Evolutionary conservation across 1,140 invertebrate species (phyloP).

Genomic region (Conus ventricosus): DNA sequence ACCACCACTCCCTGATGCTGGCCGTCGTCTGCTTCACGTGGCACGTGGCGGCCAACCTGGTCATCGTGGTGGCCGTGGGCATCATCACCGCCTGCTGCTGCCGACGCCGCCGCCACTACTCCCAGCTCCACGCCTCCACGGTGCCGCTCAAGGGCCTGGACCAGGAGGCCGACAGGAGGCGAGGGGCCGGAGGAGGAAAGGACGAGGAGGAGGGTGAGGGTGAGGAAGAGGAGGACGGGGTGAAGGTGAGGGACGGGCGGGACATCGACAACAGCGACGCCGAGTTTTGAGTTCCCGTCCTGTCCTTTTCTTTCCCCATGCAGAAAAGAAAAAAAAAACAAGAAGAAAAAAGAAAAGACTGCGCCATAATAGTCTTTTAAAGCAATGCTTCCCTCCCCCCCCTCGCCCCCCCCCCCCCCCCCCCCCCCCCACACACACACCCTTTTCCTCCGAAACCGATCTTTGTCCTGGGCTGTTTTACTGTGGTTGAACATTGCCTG

Average conservation of each 20-base stretch:
- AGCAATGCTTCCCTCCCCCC: no score
- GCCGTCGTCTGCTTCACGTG: slow-evolving; percentile 70
- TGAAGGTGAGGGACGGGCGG: neutral
- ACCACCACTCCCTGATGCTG: slow-evolving; percentile 75
- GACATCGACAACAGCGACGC: neutral
- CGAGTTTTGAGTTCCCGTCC: neutral
- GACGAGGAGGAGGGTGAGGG: no score
- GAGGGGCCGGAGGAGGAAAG: no score
- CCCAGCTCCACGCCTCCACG: neutral
- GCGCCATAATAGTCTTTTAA: no score
- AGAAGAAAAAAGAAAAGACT: no score
- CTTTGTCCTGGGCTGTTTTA: no score
- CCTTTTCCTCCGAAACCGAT: no score
- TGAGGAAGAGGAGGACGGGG: neutral
- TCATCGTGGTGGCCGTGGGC: slow-evolving; percentile 46
- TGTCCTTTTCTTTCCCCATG: no score
- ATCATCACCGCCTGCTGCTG: slow-evolving; percentile 31
- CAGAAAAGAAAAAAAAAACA: no score
- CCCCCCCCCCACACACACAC: no score
- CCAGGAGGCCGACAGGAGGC: neutral
- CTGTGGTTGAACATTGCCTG: no score
- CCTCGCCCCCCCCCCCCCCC: no score
- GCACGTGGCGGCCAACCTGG: slow-evolving; percentile 46
- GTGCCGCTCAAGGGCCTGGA: slow-evolving; percentile 22
- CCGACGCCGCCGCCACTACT: slow-evolving; percentile 8